Evolutionary conservation across 2,797 vertebrate genomes (phyloP).

Genomic region (Neosalanx taihuensis): DNA sequence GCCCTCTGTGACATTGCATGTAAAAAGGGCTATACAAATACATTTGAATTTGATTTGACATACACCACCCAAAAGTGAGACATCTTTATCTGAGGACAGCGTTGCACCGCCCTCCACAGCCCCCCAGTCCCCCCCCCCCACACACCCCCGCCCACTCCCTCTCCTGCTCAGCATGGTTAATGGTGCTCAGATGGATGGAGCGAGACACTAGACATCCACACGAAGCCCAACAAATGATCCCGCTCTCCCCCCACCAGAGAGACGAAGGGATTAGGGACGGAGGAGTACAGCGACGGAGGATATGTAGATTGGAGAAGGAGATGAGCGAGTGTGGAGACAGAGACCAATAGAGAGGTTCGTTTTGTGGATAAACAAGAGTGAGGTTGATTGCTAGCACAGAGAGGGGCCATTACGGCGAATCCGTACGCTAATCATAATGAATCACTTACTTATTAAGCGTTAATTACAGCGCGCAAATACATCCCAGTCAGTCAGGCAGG

Average conservation of each 20-base stretch:
- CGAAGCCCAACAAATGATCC: conserved; percentile 67
- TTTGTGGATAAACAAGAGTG: conserved; percentile 72
- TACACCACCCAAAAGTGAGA: conserved; percentile 44
- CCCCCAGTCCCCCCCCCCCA: conserved; percentile 18
- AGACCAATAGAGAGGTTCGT: conserved; percentile 70
- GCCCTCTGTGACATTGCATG: too few species aligned
- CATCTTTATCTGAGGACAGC: conserved; percentile 42
- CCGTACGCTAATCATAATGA: conserved; percentile 81
- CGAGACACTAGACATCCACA: conserved; percentile 45
- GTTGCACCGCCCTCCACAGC: conserved; percentile 23
- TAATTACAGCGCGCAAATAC: conserved; percentile 79
- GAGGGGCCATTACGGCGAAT: conserved; percentile 77
- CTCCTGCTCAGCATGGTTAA: conserved; percentile 58
- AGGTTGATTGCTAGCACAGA: conserved; percentile 77
- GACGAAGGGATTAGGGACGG: conserved; percentile 59
- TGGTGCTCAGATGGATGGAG: conserved; percentile 70
- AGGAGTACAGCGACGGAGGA: conserved; percentile 54
- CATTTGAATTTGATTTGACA: too few species aligned
- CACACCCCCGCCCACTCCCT: conserved; percentile 27
- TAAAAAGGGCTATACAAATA: too few species aligned
- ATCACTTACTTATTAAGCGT: conserved; percentile 85
- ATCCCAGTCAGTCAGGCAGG: conserved; percentile 67
- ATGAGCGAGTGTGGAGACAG: conserved; percentile 60
- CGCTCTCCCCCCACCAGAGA: conserved; percentile 63
- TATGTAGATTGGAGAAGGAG: conserved; percentile 66